These are phyloP conservation scores for Fulmarus glacialis DNA, from an alignment of 2,113 vertebrate species.

Conservation along the genomic window DNA sequence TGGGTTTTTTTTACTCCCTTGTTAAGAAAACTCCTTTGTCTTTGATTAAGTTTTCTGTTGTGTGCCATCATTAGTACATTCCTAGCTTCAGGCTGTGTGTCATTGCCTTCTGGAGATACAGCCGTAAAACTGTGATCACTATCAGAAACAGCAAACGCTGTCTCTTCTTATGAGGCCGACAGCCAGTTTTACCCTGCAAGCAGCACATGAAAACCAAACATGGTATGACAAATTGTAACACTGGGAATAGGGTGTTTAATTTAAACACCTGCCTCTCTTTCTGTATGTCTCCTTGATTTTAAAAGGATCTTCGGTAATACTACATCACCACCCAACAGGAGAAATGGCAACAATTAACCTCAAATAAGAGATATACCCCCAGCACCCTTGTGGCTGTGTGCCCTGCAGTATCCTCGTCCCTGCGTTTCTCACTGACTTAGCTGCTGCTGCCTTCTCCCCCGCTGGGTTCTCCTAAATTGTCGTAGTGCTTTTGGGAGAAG, in stretches of 20 bases:
- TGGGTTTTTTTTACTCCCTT: rapidly evolving
- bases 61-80: background rate
- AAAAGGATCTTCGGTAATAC: background rate
- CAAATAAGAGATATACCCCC: background rate
- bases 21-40: background rate
- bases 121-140: background rate
- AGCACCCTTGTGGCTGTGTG: background rate
- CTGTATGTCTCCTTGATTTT: background rate
- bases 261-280: background rate
- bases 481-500: background rate
- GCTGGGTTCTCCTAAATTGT: background rate
- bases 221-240: background rate
- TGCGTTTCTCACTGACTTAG: background rate
- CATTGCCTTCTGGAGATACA: background rate
- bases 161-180: background rate
- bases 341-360: background rate
- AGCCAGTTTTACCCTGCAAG: background rate
- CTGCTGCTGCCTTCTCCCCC: background rate
- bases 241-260: background rate
- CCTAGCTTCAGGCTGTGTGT: background rate
- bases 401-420: background rate
- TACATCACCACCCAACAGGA: background rate
- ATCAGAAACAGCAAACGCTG: background rate
- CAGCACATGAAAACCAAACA: background rate
- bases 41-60: background rate